A percentile compares a stretch with the other conserved stretches of the same genome.
Evolutionary conservation across 1,140 invertebrate genomes (phyloP).

Genomic region (Hyles vespertilio): DNA sequence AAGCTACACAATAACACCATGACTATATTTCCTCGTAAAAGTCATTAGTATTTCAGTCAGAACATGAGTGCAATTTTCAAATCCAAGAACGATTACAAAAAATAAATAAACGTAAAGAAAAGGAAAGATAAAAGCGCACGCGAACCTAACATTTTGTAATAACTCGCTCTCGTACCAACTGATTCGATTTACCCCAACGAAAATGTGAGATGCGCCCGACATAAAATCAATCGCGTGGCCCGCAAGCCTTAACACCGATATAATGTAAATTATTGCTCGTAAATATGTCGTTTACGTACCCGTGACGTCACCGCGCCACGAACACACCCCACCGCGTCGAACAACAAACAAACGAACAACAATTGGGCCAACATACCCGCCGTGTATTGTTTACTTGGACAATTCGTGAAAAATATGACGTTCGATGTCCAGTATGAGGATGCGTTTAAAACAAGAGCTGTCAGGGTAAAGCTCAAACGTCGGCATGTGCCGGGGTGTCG

Average conservation of each 20-base stretch:
- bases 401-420: conserved; percentile 2
- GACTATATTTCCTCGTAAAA: too few relatives aligned
- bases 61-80: too few relatives aligned
- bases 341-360: neutral
- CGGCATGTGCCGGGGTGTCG: conserved; percentile 8
- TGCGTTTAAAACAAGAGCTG: conserved; percentile 51
- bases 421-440: neutral
- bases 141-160: conserved; percentile 67
- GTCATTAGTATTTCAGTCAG: too few relatives aligned
- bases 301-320: conserved; percentile 53
- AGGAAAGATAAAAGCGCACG: conserved; percentile 30
- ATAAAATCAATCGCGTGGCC: conserved; percentile 69
- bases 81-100: too few relatives aligned
- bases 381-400: conserved; percentile 4
- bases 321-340: conserved; percentile 16
- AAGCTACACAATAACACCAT: too few relatives aligned
- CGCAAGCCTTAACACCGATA: conserved; percentile 67
- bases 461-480: conserved; percentile 70
- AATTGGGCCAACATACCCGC: conserved; percentile 1
- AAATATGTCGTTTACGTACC: conserved; percentile 70
- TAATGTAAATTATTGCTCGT: conserved; percentile 72
- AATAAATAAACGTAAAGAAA: conserved; percentile 1
- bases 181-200: conserved; percentile 63
- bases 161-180: conserved; percentile 55
- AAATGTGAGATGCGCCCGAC: conserved; percentile 64